Conservation (phyloP, 2,888 invertebrate species). For the Rhagophthalmus giganteus region DNA sequence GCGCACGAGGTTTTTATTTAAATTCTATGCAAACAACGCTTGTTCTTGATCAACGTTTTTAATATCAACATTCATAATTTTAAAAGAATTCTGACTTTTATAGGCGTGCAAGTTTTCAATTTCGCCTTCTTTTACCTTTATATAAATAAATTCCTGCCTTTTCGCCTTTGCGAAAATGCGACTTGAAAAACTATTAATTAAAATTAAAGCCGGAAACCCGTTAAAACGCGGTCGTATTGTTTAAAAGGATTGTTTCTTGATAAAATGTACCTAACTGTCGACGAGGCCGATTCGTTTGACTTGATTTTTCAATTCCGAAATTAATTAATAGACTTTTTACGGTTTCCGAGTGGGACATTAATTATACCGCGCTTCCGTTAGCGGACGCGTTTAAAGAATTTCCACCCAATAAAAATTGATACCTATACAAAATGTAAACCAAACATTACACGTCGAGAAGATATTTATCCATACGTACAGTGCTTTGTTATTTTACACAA, state of each 20-base stretch:
- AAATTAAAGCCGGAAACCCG: conserved; percentile 16
- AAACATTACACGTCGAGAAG: conserved; percentile 21
- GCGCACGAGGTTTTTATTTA: conserved; percentile 29
- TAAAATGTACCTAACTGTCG: conserved; percentile 6
- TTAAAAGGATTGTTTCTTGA: conserved; percentile 19
- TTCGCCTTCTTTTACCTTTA: conserved; percentile 21
- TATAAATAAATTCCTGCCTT: conserved; percentile 1
- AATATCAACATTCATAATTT: conserved; percentile 37
- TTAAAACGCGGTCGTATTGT: conserved; percentile 9
- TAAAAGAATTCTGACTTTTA: conserved; percentile 36
- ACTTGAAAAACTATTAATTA: conserved; percentile 22
- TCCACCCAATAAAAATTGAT: conserved; percentile 17
- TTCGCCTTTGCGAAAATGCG: conserved; percentile 16
- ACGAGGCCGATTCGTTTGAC: conserved; percentile 13
- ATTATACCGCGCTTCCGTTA: conserved; percentile 14
- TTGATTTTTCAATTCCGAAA: conserved; percentile 15
- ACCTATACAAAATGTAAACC: conserved; percentile 22
- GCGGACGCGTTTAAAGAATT: conserved; percentile 13
- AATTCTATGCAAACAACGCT: conserved; percentile 31
- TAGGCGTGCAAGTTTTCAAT: conserved; percentile 27
- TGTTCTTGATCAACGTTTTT: conserved; percentile 36
- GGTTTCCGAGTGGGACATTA: conserved; percentile 21
- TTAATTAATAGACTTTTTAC: conserved; percentile 25
- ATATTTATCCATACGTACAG: conserved; percentile 25
- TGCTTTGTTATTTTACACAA: conserved; percentile 53